A percentile compares a stretch with the other conserved stretches of the same genome.
Evolutionary conservation across 2,797 vertebrate genomes (phyloP).

Genomic region (Sphenodon punctatus): DNA sequence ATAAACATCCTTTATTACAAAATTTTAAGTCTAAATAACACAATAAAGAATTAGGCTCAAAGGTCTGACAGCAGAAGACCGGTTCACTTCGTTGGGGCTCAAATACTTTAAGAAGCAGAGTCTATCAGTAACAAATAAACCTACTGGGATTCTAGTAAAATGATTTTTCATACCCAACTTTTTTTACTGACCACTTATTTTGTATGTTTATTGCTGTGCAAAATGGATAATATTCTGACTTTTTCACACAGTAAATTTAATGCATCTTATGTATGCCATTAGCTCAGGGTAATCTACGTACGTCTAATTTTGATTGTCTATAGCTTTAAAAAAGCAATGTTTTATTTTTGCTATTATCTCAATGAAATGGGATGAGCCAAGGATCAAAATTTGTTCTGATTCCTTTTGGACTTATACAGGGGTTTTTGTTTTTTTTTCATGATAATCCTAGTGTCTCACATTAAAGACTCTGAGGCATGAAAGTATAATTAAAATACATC

Average conservation of each 20-base stretch:
- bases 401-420: background rate
- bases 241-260: background rate
- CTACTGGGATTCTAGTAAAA: background rate
- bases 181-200: background rate
- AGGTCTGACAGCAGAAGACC: too few relatives aligned
- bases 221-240: background rate
- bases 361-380: background rate
- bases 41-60: background rate
- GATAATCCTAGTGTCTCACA: background rate
- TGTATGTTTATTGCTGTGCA: background rate
- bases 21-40: conserved; percentile 14
- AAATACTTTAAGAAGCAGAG: too few relatives aligned
- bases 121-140: background rate
- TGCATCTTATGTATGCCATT: background rate
- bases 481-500: conserved; percentile 54
- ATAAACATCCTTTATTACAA: background rate
- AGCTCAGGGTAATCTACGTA: background rate
- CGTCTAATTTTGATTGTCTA: background rate
- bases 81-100: too few relatives aligned
- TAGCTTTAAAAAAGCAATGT: background rate
- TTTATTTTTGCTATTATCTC: background rate
- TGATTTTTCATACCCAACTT: background rate
- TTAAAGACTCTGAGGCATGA: conserved; percentile 21
- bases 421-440: background rate
- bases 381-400: background rate